Base-by-base conservation (phyloP, 92 coral and sea anemone genomes). In the Virgularia gustaviana region DNA sequence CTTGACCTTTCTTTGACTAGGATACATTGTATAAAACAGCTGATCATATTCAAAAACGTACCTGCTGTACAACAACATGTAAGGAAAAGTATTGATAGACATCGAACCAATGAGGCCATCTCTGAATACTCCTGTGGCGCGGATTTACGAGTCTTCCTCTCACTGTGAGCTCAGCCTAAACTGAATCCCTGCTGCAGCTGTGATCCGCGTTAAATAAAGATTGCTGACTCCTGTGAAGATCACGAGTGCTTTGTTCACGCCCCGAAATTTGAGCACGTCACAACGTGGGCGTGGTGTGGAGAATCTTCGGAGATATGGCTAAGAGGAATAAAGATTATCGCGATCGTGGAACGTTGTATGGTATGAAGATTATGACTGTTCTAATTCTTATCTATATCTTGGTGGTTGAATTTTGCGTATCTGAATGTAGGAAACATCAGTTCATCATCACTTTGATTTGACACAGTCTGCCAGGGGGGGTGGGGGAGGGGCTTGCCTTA, bases 131-230 rank as follows among this genome's bases (percentile, higher is more conserved):
- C 25, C 58, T 43, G 55, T 64, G 47, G 60, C 45, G 45, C 23
- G 28, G 29, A 52, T 22, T 22, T 22, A 33, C 13, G 31, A 13
- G 32, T 49, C 18, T 32, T 32, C 38, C 41, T 35, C 53, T 41
- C 34, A 13, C 12, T 11, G 1, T 35, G 60, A 9, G 41, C 61
- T 49, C n/a, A 49, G 22, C n/a, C 59, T 49, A 68, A 68, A 68
- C 75, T 68, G 61, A 68, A 49, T n/a, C 55, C 60, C 22, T 53
- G 43, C 37, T 47, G 75, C n/a, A n/a, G n/a, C 25, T 31, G 36
- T 6, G 31, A 10, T 18, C 43, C 44, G 47, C 36, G 47, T 66
- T 43, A 66, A 39, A 66, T 30, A 38, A 36, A 25, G 36, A 27
- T 29, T 36, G 24, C 49, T 16, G 75, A 13, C 30, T 30, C 22